Conservation (phyloP, 2,113 vertebrate species). For the Erinaceus europaeus region DNA sequence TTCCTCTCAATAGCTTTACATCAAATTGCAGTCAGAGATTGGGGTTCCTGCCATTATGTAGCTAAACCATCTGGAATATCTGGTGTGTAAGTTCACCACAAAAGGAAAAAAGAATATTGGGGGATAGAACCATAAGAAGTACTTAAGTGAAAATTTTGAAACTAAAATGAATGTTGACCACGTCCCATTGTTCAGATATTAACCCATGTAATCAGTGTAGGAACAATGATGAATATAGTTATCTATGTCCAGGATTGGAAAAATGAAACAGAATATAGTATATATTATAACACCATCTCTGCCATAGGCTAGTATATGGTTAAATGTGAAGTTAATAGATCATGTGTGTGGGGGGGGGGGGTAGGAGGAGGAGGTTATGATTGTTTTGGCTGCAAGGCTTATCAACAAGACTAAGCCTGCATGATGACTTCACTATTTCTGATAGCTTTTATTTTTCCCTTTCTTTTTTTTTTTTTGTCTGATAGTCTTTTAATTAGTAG, state of each 20-base stretch:
- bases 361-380: too few relatives aligned
- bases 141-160: not conserved
- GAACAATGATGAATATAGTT: not conserved
- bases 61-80: not conserved
- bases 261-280: not conserved
- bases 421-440: too few relatives aligned
- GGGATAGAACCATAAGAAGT: not conserved
- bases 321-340: not conserved
- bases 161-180: not conserved
- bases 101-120: not conserved
- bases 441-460: too few relatives aligned
- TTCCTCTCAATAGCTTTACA: not conserved
- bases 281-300: not conserved
- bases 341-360: too few relatives aligned
- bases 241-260: not conserved
- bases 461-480: too few relatives aligned
- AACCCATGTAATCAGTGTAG: not conserved
- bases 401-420: too few relatives aligned
- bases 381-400: too few relatives aligned
- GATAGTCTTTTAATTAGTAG: too few relatives aligned
- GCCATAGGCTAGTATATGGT: not conserved
- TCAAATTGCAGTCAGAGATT: not conserved
- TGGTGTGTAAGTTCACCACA: not conserved
- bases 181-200: not conserved
- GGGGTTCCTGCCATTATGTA: not conserved